Evolutionary conservation across 2,113 vertebrate species (phyloP), one percentile per base, ranked within the genome.

Genomic region (Esox niger): DNA sequence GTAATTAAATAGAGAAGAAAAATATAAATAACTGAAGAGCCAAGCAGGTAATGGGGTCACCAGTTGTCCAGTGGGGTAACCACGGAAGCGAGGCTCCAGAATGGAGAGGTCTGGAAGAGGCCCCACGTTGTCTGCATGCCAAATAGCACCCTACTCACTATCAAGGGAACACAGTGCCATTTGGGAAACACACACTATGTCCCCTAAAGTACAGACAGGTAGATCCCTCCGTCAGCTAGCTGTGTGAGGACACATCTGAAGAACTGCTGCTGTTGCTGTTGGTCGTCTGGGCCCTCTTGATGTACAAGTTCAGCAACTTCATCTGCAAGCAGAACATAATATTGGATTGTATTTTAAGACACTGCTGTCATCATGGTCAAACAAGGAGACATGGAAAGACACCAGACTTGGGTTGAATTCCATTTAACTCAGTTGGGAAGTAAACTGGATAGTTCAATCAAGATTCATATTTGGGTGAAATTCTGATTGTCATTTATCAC

Each of bases 241-340:
- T 98, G 93, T 98, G 97, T 6, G 96, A 96, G 73, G 96, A 98
- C 80, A 98, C 94, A 76, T 98, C 96, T 1, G 96, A 98, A 63
- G 96, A 98, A 74, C 94, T 95, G 92, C 95, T 98, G 93, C 96
- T 98, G 92, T 94, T 98, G 92, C 96, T 98, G 90, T 95, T 95
- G 68, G 95, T 95, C 7, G 95, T 96, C 79, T 98, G 96, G 7
- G 96, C 97, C 74, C 96, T 88, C 88, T 97, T 98, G 89, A 98
- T 98, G 82, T 98, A 98, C 69, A 98, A 90, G 77, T 98, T 98
- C 47, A 98, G 86, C 49, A 98, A 91, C 87, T 98, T 98, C 95
- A 98, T 98, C 96, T 98, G 31, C 95, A 97, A 74, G 96, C 98
- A 70, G 47, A 23, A 52, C 20, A 52, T 6, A 38, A 38, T 5